These are phyloP conservation scores for Eulemur coronatus DNA, from an alignment of 2,797 vertebrate genomes.

Conservation along the genomic window DNA sequence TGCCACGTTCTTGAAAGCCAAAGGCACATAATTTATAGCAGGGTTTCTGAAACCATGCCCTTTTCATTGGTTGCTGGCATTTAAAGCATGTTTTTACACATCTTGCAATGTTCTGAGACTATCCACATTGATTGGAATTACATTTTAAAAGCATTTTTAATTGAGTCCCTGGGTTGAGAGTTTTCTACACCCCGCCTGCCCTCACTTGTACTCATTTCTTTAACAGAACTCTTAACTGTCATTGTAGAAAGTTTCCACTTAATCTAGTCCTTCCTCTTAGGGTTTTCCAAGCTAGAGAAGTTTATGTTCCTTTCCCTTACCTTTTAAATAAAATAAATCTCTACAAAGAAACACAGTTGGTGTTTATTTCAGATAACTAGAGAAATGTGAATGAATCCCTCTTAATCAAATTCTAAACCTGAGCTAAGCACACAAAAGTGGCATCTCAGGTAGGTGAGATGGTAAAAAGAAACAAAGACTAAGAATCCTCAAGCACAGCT, in stretches of 20 bases:
- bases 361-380: background rate
- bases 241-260: conserved; percentile 11
- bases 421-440: background rate
- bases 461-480: background rate
- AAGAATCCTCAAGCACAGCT: background rate
- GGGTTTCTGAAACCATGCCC: conserved; percentile 67
- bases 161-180: conserved; percentile 11
- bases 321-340: conserved; percentile 51
- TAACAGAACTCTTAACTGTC: conserved; percentile 14
- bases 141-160: conserved; percentile 68
- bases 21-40: conserved; percentile 68
- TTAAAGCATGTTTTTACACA: conserved; percentile 71
- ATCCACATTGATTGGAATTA: conserved; percentile 60
- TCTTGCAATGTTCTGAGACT: conserved; percentile 56
- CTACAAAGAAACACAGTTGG: background rate
- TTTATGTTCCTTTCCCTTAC: background rate
- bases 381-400: conserved; percentile 41
- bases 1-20: conserved; percentile 47
- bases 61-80: conserved; percentile 73
- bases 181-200: conserved; percentile 1
- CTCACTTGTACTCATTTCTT: conserved; percentile 39
- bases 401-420: background rate
- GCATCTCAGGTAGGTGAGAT: background rate
- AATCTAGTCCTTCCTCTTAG: background rate
- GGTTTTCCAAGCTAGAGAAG: background rate